Base-by-base conservation (phyloP, 2,888 invertebrate species). In the Hedychridium roseum region DNA sequence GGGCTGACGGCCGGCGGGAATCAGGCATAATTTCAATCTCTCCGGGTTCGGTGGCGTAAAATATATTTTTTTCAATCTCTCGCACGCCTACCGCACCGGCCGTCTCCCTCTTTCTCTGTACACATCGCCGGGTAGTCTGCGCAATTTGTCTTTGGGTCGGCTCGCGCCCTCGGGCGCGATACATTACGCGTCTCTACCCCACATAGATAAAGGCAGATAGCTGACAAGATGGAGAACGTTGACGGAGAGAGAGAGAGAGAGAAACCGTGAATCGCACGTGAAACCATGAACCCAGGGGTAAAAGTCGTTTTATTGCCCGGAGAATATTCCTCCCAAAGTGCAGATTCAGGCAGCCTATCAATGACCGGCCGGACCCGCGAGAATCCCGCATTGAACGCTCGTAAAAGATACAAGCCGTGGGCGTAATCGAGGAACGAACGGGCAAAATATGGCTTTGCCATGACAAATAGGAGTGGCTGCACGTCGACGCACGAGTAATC, bases 141-240 rank as follows among this genome's bases (percentile, higher is more conserved):
- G 37, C 45, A 50, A 44, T 52, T 32, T 44, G 45, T 42, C 45
- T 35, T n/a, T 40, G 28, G 26, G 35, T 39, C 42, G 49, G 43
- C 21, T 53, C 27, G 28, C 16, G 23, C 50, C 43, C 31, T 32
- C 42, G 14, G 6, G 26, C 17, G 15, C 32, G 18, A 48, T 38
- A 41, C 42, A 50, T 56, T 48, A 57, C 42, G 50, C 36, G 21
- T 26, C 37, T 39, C 49, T 35, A 28, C 34, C 15, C 32, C n/a
- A 23, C 17, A 27, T 23, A 34, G 11, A 3, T 16, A 35, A 12
- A n/a, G 36, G 21, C 20, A 17, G 26, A 27, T 12, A 26, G 17
- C 26, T 15, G 42, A 23, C 30, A 11, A 11, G 16, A 9, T 16
- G 31, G 5, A 21, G 30, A 27, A 16, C 2, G 12, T 1, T 15